Evolutionary conservation across 1,140 invertebrate species (phyloP), one percentile per base, ranked within the genome.

Genomic region (Littorina saxatilis): DNA sequence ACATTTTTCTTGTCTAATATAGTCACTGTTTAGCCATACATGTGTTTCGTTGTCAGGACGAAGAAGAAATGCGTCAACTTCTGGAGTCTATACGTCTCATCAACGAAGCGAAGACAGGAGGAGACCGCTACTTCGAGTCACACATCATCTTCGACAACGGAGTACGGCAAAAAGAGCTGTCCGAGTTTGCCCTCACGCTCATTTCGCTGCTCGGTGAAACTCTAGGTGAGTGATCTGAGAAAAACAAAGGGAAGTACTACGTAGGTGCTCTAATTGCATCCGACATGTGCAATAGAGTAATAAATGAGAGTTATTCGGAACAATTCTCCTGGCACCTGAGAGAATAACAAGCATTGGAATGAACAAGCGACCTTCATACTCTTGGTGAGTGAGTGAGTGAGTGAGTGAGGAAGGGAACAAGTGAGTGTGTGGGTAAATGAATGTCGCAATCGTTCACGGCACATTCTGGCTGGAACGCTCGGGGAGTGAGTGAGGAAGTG

Each of bases 101-200:
- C 43, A 88, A 88, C 78, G 13, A 76, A 17, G 85, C 88, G 0
- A 84, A 87, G 35, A 74, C 35, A 1, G 73, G 76, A 11, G 82
- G 84, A 5, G 77, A 79, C 2, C 80, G 81, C 32, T 83, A 85
- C 76, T 89, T 88, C 66, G 87, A 89, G 79, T 86, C 89, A 0
- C 89, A 90, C 73, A 82, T 90, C 47, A 85, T 89, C 82, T 88
- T 90, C 78, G 89, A 90, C 77, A 85, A 84, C 0, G 89, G 86
- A 3, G 85, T 88, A 1, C 82, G 80, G 23, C 86, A 87, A 29
- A 82, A 29, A 40, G 83, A 85, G n/a, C 80, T 86, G 13, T 87
- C 89, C 29, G 86, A 88, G 29, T 90, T 89, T 70, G 84, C 86
- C 5, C 77, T 90, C n/a, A 84, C 87, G 20, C 80, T 90, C 32